Conservation (phyloP, 2,888 invertebrate genomes). For the Palloptera scutellata region DNA sequence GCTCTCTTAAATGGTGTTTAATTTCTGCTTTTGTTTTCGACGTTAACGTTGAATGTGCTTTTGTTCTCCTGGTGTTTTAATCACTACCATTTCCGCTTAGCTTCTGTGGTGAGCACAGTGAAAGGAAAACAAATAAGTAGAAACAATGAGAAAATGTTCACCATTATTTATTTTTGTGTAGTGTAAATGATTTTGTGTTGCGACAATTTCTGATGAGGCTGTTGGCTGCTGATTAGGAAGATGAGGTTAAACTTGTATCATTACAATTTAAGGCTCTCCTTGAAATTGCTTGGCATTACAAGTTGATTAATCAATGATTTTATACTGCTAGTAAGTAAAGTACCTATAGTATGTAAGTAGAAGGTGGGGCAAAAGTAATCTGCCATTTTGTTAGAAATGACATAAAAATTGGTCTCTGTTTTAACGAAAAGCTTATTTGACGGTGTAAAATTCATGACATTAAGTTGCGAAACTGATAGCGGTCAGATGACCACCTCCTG, state of each 20-base stretch:
- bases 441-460: too few species aligned
- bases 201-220: neutral
- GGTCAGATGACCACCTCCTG: too few species aligned
- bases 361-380: too few species aligned
- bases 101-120: slow-evolving; percentile 14
- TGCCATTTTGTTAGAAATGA: too few species aligned
- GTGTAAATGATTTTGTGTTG: neutral
- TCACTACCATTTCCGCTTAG: slow-evolving; percentile 27
- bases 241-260: neutral
- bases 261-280: too few species aligned
- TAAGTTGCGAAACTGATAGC: too few species aligned
- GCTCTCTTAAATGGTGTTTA: neutral
- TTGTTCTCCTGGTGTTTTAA: slow-evolving; percentile 26
- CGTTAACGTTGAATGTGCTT: slow-evolving; percentile 12
- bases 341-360: too few species aligned
- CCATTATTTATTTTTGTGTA: slow-evolving; percentile 2
- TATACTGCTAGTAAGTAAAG: too few species aligned
- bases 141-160: neutral
- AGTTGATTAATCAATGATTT: too few species aligned
- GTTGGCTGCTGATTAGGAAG: neutral
- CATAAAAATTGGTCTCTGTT: too few species aligned
- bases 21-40: slow-evolving; percentile 13
- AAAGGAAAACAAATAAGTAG: neutral
- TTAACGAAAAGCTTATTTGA: too few species aligned
- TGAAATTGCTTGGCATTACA: too few species aligned